Conservation (phyloP, 2,797 vertebrate genomes). For the Paedocypris micromegethes region DNA sequence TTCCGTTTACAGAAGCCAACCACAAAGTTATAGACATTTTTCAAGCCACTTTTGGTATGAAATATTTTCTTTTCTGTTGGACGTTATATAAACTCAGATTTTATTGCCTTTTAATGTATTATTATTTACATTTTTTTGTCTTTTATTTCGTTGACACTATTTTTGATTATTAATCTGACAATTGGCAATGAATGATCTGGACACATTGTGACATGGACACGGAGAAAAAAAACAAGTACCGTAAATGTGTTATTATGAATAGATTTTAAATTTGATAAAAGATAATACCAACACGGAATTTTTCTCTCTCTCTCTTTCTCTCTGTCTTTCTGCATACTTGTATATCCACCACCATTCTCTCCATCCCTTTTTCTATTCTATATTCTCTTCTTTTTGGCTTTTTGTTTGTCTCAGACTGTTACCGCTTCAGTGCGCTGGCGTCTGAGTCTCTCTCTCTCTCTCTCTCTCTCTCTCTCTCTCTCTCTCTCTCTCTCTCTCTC, state of each 20-base stretch:
- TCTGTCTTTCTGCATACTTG: too few relatives aligned
- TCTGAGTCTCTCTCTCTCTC: constrained; percentile 27
- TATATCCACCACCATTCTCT: too few relatives aligned
- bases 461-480: too few relatives aligned
- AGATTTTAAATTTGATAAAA: too few relatives aligned
- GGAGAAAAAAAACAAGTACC: too few relatives aligned
- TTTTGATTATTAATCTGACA: too few relatives aligned
- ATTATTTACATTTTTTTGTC: not conserved
- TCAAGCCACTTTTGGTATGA: constrained; percentile 87
- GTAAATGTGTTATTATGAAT: too few relatives aligned
- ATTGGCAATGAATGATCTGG: too few relatives aligned
- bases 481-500: too few relatives aligned
- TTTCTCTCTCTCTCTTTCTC: too few relatives aligned
- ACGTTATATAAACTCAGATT: not conserved
- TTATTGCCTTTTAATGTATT: not conserved
- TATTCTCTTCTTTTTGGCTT: not conserved
- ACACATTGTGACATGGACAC: too few relatives aligned
- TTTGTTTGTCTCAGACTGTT: constrained; percentile 72
- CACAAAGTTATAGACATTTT: constrained; percentile 79
- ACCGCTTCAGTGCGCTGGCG: constrained; percentile 72
- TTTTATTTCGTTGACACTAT: not conserved
- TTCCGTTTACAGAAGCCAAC: constrained; percentile 78
- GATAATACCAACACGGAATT: too few relatives aligned
- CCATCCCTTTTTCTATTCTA: not conserved
- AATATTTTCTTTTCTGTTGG: constrained; percentile 19